Evolutionary conservation across 2,888 invertebrate genomes (phyloP), one percentile per base, ranked within the genome.

Genomic region (Trissolcus brochymenae): DNA sequence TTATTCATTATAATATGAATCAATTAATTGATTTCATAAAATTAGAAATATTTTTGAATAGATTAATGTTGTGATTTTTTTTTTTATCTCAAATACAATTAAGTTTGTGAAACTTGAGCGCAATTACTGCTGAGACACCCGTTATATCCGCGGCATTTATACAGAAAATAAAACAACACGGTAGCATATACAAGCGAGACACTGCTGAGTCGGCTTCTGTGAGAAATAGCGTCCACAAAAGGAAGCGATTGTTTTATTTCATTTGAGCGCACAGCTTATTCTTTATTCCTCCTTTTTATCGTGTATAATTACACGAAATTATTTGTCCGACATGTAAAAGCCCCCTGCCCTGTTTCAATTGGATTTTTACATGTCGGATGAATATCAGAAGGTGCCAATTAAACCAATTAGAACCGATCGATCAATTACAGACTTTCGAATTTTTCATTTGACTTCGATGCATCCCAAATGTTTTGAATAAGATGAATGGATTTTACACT

Each of bases 201-300:
- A 59, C 19, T 72, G 76, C 78, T 57, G 55, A 53, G 73, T 71
- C 76, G 76, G 76, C 78, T 64, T 62, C 56, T 56, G 54, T 73
- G 78, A 78, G 75, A 78, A 79, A 78, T 59, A 75, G 55, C 64
- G 41, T 43, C 62, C 62, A 55, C 51, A 62, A 76, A 79, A 79
- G 61, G 59, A 70, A 13, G 6, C 29, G 64, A 76, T 76, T 76
- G 62, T 72, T 64, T 76, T 72, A 64, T 72, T 78, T 75, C 53
- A 50, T 66, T 72, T 53, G 9, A 14, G 13, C 4, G 57, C 9
- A 35, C 9, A 9, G 40, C 49, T 62, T 56, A 55, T 46, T 16
- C 56, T 62, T 62, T 35, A 7, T 11, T 35, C 35, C 35, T 35
- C 35, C 35, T 35, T 35, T 35, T 35, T 17, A 11, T 35, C 35